Percentiles rank a stretch among this genome's conserved stretches.
These are phyloP conservation scores for Ectropis grisescens DNA, from an alignment of 1,140 invertebrate species.

Conservation along the genomic window DNA sequence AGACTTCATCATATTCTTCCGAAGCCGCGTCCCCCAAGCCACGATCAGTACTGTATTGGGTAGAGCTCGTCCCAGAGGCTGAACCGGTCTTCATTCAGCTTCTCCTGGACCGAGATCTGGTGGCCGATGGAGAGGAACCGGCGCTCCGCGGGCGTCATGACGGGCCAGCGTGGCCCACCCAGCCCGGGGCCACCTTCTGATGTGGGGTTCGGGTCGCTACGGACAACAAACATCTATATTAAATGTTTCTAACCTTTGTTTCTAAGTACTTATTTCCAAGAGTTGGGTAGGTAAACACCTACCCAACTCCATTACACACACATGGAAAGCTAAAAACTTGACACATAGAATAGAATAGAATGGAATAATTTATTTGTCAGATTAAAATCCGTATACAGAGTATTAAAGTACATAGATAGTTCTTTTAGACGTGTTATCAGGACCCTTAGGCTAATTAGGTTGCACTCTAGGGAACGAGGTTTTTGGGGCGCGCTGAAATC, in stretches of 20 bases:
- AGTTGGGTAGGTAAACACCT: not conserved
- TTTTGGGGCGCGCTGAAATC: too few relatives aligned
- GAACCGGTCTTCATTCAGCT: conserved; percentile 29
- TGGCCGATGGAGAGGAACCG: conserved; percentile 24
- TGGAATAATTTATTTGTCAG: not conserved
- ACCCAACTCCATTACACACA: too few relatives aligned
- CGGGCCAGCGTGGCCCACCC: conserved; percentile 21
- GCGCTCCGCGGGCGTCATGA: conserved; percentile 17
- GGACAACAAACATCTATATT: not conserved
- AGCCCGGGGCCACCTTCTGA: conserved; percentile 19
- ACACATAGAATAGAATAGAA: too few relatives aligned
- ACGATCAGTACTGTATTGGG: conserved; percentile 21
- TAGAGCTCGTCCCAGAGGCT: conserved; percentile 34
- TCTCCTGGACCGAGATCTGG: conserved; percentile 19
- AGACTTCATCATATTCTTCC: conserved; percentile 1
- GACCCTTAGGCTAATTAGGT: too few relatives aligned
- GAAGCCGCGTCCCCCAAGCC: too few relatives aligned
- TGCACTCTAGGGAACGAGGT: too few relatives aligned
- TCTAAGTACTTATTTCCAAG: not conserved
- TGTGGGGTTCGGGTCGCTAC: conserved; percentile 29
- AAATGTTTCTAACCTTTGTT: not conserved
- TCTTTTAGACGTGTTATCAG: too few relatives aligned
- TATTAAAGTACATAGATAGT: too few relatives aligned
- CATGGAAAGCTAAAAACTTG: too few relatives aligned
- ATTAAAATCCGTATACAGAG: not conserved